Evolutionary conservation across 2,888 invertebrate species (phyloP), one percentile per base, ranked within the genome.

Genomic region (Sesamia inferens): DNA sequence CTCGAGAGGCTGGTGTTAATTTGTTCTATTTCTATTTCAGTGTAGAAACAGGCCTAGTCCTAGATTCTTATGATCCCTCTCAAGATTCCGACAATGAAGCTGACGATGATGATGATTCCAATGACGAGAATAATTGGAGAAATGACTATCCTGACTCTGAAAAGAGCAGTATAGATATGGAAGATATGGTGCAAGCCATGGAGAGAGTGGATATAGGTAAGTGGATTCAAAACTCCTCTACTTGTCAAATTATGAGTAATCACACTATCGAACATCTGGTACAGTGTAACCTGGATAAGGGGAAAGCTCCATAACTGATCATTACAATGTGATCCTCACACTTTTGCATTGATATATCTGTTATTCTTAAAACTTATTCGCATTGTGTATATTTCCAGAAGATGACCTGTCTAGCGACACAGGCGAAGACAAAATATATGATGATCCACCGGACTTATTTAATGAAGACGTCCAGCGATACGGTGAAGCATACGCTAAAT

Each of bases 81-180:
- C 82, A 84, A 13, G 90, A 91, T 3, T 92, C 93, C 0, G 89
- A 88, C 59, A 87, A 88, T 19, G 94, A 89, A 44, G 96, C 96
- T 16, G 96, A 97, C 63, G 95, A 94, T 79, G 95, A 96, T 73
- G 97, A 97, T 85, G 98, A 98, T 90, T 98, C 98, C 0, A 98
- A 98, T 94, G 97, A 97, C 80, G 98, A 98, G 92, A 97, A 97
- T 85, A 97, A 98, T 90, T 97, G 97, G 97, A 95, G 97, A 78
- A 98, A 98, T 88, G 98, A 98, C 69, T 98, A 98, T 91, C 98
- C 98, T 0, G 97, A 98, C 87, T 97, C 97, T 0, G 97, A 97
- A 67, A 93, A 96, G 19, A 97, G 97, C 87, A 97, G 97, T 68
- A 93, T 97, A 68, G 95, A 96, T 68, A 97, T 97, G 77, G 96